These are phyloP conservation scores for Sylvietta virens DNA, from an alignment of 2,113 vertebrate genomes.

Conservation along the genomic window DNA sequence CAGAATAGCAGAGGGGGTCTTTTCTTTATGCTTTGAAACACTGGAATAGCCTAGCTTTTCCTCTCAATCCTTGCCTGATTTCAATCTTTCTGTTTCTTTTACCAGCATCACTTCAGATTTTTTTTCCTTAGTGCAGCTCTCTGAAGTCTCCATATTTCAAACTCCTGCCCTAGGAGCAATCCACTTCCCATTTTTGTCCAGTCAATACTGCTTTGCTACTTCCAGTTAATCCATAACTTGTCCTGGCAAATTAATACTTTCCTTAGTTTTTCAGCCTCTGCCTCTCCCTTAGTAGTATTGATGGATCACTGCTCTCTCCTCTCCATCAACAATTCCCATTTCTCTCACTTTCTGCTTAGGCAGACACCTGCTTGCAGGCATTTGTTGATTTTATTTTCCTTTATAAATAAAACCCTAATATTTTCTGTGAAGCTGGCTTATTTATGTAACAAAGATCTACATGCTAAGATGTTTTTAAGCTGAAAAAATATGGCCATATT, in stretches of 20 bases:
- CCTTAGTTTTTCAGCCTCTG: background rate
- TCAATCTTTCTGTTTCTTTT: background rate
- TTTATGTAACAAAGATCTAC: background rate
- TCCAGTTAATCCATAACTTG: background rate
- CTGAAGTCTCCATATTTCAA: background rate
- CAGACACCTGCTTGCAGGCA: background rate
- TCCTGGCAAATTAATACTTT: background rate
- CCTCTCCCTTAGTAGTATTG: background rate
- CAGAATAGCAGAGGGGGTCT: background rate
- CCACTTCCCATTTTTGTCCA: background rate
- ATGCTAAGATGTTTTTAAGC: background rate
- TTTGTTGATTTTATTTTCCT: background rate
- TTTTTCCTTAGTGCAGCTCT: background rate
- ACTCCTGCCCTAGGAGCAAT: background rate
- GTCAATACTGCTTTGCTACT: background rate
- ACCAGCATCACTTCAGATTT: background rate
- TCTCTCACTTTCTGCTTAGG: background rate
- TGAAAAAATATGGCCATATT: background rate
- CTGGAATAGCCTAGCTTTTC: background rate
- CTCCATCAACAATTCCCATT: background rate
- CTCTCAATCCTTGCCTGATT: background rate
- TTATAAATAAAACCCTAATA: background rate
- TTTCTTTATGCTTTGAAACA: background rate
- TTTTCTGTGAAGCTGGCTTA: background rate
- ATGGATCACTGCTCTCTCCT: background rate